These are phyloP conservation scores for Alsophila aescularia DNA, from an alignment of 2,888 invertebrate species.

Conservation along the genomic window DNA sequence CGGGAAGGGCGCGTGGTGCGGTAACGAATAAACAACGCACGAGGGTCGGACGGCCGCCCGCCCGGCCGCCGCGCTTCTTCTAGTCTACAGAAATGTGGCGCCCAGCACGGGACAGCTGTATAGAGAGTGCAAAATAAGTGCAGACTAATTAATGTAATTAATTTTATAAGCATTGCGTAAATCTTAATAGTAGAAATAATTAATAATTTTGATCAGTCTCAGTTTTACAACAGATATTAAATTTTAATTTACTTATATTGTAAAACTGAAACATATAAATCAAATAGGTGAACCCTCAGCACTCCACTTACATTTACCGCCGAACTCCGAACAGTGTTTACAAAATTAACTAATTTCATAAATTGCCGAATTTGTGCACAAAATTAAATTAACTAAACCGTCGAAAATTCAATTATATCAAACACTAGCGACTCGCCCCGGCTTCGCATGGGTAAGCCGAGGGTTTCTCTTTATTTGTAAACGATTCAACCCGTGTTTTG, in stretches of 20 bases:
- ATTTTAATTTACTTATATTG: too few relatives aligned
- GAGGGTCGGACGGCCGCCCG: constrained; percentile 36
- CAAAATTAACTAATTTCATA: constrained; percentile 6
- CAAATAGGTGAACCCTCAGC: neutral
- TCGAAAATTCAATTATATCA: constrained; percentile 20
- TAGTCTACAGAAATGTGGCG: constrained; percentile 33
- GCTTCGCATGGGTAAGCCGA: too few relatives aligned
- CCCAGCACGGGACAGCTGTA: constrained; percentile 41
- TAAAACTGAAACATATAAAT: neutral
- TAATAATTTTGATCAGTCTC: too few relatives aligned
- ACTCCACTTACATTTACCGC: neutral
- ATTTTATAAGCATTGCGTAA: too few relatives aligned
- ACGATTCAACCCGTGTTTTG: too few relatives aligned
- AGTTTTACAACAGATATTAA: too few relatives aligned
- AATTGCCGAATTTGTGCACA: neutral
- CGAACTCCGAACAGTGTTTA: neutral
- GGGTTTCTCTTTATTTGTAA: too few relatives aligned
- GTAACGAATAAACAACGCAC: constrained; percentile 49
- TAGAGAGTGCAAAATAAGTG: neutral
- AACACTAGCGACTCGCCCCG: too few relatives aligned
- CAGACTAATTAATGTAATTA: too few relatives aligned
- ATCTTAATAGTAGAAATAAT: too few relatives aligned
- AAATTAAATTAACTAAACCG: too few relatives aligned
- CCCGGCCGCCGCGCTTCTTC: constrained; percentile 1
- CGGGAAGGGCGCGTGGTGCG: constrained; percentile 22